Percentiles rank a stretch among this genome's conserved stretches.
These are phyloP conservation scores for Cossypha polioptera DNA, from an alignment of 2,797 vertebrate genomes.

Conservation along the genomic window DNA sequence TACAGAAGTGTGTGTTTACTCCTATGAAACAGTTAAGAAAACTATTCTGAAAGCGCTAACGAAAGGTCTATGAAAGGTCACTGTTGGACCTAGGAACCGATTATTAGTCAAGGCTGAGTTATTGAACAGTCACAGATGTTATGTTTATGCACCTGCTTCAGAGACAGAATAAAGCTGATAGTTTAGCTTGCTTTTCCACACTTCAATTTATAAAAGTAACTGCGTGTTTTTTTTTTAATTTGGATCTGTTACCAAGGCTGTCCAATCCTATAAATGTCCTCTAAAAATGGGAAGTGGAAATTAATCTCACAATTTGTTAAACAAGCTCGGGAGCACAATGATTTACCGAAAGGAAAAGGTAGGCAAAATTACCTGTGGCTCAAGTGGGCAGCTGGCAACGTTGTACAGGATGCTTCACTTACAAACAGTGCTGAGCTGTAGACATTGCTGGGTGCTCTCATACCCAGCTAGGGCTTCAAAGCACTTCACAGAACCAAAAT, in stretches of 20 bases:
- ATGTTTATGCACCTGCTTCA: constrained; percentile 16
- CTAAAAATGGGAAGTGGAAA: not conserved
- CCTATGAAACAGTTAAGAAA: not conserved
- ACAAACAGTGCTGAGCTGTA: not conserved
- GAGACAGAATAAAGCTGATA: constrained; percentile 7
- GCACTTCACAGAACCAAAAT: not conserved
- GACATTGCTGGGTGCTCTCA: not conserved
- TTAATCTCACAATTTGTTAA: not conserved
- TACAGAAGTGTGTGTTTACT: not conserved
- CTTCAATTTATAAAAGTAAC: not conserved
- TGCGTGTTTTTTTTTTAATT: not conserved
- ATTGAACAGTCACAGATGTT: not conserved
- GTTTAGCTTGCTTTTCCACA: constrained; percentile 36
- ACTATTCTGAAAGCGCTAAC: not conserved
- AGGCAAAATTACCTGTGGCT: not conserved
- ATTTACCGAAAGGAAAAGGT: not conserved
- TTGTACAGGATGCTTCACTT: not conserved
- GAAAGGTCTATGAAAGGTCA: not conserved
- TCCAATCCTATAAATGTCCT: not conserved
- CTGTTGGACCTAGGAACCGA: not conserved
- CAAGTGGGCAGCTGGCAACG: not conserved
- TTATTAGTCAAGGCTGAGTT: not conserved
- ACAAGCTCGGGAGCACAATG: not conserved
- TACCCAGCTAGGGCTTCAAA: not conserved
- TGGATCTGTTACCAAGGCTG: not conserved